Evolutionary conservation across 2,888 invertebrate genomes (phyloP).

Genomic region (Hypercompe scribonia): DNA sequence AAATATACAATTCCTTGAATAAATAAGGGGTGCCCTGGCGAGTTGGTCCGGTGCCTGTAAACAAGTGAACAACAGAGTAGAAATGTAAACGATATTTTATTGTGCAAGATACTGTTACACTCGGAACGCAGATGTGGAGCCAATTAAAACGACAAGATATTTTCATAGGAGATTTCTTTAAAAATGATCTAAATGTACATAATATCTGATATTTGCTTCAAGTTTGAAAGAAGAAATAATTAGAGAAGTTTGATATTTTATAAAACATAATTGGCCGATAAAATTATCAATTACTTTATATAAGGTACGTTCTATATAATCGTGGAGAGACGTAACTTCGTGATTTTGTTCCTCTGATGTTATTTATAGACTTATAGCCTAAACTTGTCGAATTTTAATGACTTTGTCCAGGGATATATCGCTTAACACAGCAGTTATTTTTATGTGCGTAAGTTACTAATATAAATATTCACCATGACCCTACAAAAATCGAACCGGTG

Average conservation of each 20-base stretch:
- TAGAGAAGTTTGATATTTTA: background rate
- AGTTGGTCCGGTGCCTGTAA: constrained; percentile 54
- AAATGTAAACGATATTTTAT: constrained; percentile 76
- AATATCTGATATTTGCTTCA: background rate
- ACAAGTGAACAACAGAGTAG: constrained; percentile 70
- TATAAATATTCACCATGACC: too few species aligned
- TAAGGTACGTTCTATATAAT: background rate
- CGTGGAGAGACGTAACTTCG: background rate
- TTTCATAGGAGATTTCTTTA: background rate
- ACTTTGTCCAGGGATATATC: background rate
- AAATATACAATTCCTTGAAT: constrained; percentile 61
- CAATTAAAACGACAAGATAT: constrained; percentile 30
- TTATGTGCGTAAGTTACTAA: too few species aligned
- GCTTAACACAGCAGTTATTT: too few species aligned
- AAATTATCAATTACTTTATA: background rate
- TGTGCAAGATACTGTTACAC: constrained; percentile 65
- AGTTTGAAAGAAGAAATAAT: constrained; percentile 9
- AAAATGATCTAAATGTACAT: constrained; percentile 8
- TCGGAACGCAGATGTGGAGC: constrained; percentile 40
- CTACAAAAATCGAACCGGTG: too few species aligned
- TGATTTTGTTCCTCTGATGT: background rate
- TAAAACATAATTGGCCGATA: background rate
- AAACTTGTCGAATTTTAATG: background rate
- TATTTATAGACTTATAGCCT: background rate
- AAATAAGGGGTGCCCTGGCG: constrained; percentile 57